These are phyloP conservation scores for Fratercula arctica DNA, from an alignment of 2,797 vertebrate species.

Conservation along the genomic window DNA sequence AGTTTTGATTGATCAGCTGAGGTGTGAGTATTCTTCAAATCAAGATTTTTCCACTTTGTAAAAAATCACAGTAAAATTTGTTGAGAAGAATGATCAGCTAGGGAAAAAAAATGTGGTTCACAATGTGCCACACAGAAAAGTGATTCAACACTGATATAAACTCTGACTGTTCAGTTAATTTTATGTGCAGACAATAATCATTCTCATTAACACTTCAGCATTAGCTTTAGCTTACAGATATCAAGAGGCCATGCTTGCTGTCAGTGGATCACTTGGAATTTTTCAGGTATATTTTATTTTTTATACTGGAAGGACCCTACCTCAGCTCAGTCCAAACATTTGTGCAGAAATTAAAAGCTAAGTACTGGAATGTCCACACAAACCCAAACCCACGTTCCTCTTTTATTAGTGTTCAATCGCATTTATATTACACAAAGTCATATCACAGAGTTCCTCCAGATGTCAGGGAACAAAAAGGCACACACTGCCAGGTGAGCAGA, in stretches of 20 bases:
- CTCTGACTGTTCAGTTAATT: background rate
- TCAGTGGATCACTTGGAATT: background rate
- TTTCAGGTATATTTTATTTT: background rate
- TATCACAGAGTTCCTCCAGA: background rate
- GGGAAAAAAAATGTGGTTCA: background rate
- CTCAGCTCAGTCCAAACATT: background rate
- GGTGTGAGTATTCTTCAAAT: background rate
- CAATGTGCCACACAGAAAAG: background rate
- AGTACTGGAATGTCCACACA: background rate
- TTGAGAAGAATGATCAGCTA: background rate
- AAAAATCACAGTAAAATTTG: background rate
- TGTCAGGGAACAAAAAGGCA: constrained; percentile 1
- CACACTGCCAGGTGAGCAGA: background rate
- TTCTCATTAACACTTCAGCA: background rate
- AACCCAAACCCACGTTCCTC: background rate
- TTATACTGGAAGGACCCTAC: background rate
- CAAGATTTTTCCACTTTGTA: background rate
- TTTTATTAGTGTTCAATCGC: background rate
- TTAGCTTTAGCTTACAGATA: background rate
- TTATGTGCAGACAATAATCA: background rate
- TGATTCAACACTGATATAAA: background rate
- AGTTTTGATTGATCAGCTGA: background rate
- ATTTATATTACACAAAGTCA: background rate
- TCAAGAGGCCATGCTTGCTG: background rate
- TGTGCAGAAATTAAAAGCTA: background rate